These are phyloP conservation scores for Trinectes maculatus DNA, from an alignment of 2,113 vertebrate genomes.

Conservation along the genomic window DNA sequence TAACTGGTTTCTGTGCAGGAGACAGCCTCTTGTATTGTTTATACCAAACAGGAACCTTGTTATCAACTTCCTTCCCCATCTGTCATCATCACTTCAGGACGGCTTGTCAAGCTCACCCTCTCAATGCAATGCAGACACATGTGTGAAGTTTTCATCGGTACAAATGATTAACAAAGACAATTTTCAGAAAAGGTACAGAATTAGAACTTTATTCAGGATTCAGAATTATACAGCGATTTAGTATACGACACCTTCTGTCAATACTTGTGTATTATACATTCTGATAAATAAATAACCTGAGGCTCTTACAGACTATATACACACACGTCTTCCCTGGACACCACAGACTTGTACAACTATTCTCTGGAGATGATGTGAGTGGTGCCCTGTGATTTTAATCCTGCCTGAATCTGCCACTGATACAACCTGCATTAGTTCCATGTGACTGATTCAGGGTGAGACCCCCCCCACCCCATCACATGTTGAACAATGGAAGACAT, in stretches of 20 bases:
- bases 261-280: constrained; percentile 59
- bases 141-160: neutral
- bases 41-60: constrained; percentile 16
- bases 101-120: neutral
- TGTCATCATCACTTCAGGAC: constrained; percentile 38
- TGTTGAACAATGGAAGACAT: too few species aligned
- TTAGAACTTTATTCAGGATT: constrained; percentile 50
- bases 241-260: constrained; percentile 44
- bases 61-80: constrained; percentile 38
- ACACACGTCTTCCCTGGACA: constrained; percentile 16
- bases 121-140: neutral
- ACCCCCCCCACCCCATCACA: too few species aligned
- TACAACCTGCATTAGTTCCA: neutral
- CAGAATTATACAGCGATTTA: constrained; percentile 38
- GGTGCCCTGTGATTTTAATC: neutral
- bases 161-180: too few species aligned
- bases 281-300: constrained; percentile 56
- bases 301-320: constrained; percentile 26
- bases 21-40: neutral
- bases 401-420: neutral
- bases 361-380: too few species aligned
- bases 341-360: too few species aligned
- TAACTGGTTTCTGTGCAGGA: neutral
- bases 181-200: neutral
- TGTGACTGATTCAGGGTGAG: too few species aligned